Percentiles rank a stretch among this genome's conserved stretches.
phyloP scores from a whole-genome alignment of 2,888 invertebrate species.

The Lymantria dispar region DNA sequence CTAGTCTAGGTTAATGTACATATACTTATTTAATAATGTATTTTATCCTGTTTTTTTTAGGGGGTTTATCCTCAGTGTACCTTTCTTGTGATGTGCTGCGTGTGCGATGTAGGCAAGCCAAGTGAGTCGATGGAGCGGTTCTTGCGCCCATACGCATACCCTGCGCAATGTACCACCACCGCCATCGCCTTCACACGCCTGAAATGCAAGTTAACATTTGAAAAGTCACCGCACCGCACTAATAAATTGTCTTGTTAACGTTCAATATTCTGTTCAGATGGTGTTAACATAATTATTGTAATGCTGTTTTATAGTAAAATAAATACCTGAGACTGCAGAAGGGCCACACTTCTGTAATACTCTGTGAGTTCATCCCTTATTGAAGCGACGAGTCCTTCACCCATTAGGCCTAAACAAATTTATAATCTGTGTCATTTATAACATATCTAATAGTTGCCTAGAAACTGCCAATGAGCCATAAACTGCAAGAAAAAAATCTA shows the following conservation, averaged over 20 bases:
- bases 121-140: slow-evolving; percentile 90
- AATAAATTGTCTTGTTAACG: too few relatives aligned
- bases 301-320: background rate
- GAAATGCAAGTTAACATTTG: background rate
- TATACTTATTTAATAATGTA: too few relatives aligned
- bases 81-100: slow-evolving; percentile 90
- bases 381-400: slow-evolving; percentile 93
- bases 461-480: too few relatives aligned
- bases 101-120: slow-evolving; percentile 93
- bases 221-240: too few relatives aligned
- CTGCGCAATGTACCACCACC: slow-evolving; percentile 85
- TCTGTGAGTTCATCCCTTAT: slow-evolving; percentile 92
- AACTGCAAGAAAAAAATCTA: too few relatives aligned
- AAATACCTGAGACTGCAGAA: slow-evolving; percentile 92
- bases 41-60: too few relatives aligned
- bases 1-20: too few relatives aligned
- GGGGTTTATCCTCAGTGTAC: slow-evolving; percentile 30
- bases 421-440: too few relatives aligned
- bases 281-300: too few relatives aligned
- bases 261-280: too few relatives aligned
- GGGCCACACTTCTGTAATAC: slow-evolving; percentile 93
- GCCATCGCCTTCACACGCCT: slow-evolving; percentile 67
- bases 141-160: slow-evolving; percentile 91
- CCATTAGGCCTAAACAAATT: slow-evolving; percentile 84
- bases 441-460: too few relatives aligned